Base-by-base conservation (phyloP, 2,888 invertebrate genomes). In the Torymus aiolomorphi region DNA sequence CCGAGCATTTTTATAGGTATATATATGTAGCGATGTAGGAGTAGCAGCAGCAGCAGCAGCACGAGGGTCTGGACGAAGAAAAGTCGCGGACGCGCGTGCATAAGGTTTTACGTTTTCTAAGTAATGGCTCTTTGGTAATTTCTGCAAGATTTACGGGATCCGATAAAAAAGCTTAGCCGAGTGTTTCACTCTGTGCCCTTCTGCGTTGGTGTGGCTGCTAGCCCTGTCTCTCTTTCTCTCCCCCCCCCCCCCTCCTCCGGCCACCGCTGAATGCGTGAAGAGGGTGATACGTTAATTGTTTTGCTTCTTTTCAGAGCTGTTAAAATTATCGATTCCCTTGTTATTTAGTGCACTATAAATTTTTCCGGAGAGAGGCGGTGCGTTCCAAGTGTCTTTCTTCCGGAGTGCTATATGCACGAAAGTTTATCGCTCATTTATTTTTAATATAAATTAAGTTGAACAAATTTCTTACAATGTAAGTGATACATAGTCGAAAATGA, bases 71-170 rank as follows among this genome's bases (percentile, higher is more conserved):
- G 54, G 1, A 56, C 31, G 24, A 18, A 49, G 78, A 67, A 62
- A 73, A 72, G 62, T 74, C 51, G 78, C 54, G 76, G 54, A 42
- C 51, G 72, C 72, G 63, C 61, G 16, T 42, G 65, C 73, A 18
- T 18, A 61, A 76, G 71, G 74, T 74, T 78, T 78, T 78, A 78
- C 78, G 78, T 52, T 69, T 69, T 49, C 78, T 74, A 78, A 78
- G 80, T 76, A 76, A 80, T 73, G 80, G 73, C 77, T 73, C 69
- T 80, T 77, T 74, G 74, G 80, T 77, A 70, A 77, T 80, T 77
- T 80, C 76, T 73, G 56, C 73, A 59, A 80, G 80, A 80, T 80
- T 80, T 80, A 80, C 80, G 80, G 63, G 80, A 73, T 74, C 59
- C 74, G 80, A 70, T 77, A 59, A 80, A 77, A 80, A 72, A 73